These are phyloP conservation scores for Spea hammondii DNA, from an alignment of 2,797 vertebrate species.

Conservation along the genomic window DNA sequence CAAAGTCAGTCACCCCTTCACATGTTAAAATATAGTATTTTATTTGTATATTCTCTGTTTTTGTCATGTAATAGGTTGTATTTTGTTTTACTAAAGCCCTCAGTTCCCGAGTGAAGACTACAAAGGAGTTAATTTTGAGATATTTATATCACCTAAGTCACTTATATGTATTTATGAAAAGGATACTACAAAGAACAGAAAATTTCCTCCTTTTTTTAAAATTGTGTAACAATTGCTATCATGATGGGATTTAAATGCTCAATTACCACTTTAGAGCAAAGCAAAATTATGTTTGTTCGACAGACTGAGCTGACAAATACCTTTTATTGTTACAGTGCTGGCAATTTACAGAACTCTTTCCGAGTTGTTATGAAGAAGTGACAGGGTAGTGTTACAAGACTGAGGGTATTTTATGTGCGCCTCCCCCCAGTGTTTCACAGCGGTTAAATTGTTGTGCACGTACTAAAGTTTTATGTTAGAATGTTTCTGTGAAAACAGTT, in stretches of 20 bases:
- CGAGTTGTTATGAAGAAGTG: conserved; percentile 30
- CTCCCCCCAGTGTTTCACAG: background rate
- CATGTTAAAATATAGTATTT: too few relatives aligned
- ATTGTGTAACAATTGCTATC: conserved; percentile 5
- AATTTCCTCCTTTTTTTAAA: background rate
- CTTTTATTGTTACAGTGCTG: conserved; percentile 5
- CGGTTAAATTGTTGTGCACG: background rate
- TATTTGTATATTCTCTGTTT: too few relatives aligned
- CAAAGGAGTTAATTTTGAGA: too few relatives aligned
- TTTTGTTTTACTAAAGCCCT: too few relatives aligned
- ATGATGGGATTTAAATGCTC: background rate
- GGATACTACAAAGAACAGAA: background rate
- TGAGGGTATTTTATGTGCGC: background rate
- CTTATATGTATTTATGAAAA: too few relatives aligned
- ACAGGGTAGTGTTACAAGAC: conserved; percentile 16
- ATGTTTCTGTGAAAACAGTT: too few relatives aligned
- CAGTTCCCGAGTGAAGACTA: too few relatives aligned
- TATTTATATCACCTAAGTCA: too few relatives aligned
- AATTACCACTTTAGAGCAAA: conserved; percentile 18
- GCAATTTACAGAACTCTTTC: background rate
- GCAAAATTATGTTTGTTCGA: background rate
- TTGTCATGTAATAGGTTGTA: too few relatives aligned
- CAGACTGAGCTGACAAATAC: background rate
- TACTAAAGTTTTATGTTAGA: too few relatives aligned
- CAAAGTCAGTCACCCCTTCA: too few relatives aligned